Base-by-base conservation (phyloP, 2,888 invertebrate genomes). In the Platypus cylindrus region DNA sequence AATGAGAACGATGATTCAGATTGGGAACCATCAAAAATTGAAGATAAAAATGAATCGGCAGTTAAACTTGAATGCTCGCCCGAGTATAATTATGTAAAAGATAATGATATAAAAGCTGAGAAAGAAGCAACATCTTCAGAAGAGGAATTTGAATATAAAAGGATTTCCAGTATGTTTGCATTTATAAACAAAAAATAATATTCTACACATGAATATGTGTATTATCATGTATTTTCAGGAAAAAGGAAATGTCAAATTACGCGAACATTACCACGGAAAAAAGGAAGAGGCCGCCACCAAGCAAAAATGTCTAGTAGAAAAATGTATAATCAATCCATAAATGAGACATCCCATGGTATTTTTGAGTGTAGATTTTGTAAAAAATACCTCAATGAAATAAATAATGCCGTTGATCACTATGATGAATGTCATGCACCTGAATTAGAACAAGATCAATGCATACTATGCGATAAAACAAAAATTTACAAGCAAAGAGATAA, bases 341-440 rank as follows among this genome's bases (percentile, higher is more conserved):
- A n/a, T 24, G 3, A 24, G n/a, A 9, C n/a, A 11, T 24, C 24
- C 23, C 36, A 38, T 17, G 32, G 32, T n/a, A n/a, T n/a, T 12
- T 34, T 42, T n/a, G 23, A 34, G 20, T 42, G 42, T 28, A 26
- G 36, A 14, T 14, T 42, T 13, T 42, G 42, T 23, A 18, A 26
- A 11, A 29, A 33, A 22, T 16, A 30, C 20, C 15, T 38, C 4
- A 12, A 29, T 22, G 38, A 41, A 26, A 36, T 41, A 9, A 38
- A 38, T 24, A 25, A 26, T 13, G 30, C 38, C 2, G 38, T 41
- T 11, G 36, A 41, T 20, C 41, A 41, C 22, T 41, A 41, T 29
- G 41, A 41, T 22, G 38, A 38, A 17, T n/a, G 8, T 5, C 41
- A 41, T 25, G 36, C 34, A 9, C 40, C 40, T 2, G 13, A 41